These are phyloP conservation scores for Paraplagusia blochii DNA, from an alignment of 2,113 vertebrate genomes.

Conservation along the genomic window DNA sequence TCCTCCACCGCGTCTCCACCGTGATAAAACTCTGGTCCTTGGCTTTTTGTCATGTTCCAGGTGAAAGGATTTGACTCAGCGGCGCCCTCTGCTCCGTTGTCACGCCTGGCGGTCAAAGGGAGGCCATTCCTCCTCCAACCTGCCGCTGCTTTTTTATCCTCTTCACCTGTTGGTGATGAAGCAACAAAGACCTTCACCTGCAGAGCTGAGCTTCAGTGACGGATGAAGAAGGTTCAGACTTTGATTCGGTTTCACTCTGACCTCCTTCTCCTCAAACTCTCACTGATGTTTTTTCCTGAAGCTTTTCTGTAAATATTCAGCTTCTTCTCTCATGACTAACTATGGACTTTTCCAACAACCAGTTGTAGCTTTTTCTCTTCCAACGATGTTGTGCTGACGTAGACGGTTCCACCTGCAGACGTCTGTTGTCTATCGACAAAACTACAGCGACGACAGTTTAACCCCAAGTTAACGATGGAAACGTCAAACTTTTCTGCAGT, in stretches of 20 bases:
- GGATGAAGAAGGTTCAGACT: not conserved
- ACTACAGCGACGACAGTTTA: too few relatives aligned
- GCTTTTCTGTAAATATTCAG: too few relatives aligned
- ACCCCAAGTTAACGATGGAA: too few relatives aligned
- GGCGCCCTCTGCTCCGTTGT: not conserved
- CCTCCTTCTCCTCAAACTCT: too few relatives aligned
- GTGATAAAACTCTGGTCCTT: constrained; percentile 20
- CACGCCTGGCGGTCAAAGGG: not conserved
- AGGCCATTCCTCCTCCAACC: not conserved
- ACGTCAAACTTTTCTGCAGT: too few relatives aligned
- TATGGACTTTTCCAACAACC: too few relatives aligned
- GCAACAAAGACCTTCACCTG: not conserved
- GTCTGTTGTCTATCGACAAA: too few relatives aligned
- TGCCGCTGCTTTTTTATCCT: constrained; percentile 6
- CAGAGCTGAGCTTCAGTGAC: not conserved
- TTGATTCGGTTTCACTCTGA: not conserved
- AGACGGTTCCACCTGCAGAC: too few relatives aligned
- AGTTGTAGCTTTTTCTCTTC: too few relatives aligned
- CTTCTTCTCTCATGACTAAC: too few relatives aligned
- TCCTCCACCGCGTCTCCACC: not conserved
- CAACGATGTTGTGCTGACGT: too few relatives aligned
- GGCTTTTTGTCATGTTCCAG: constrained; percentile 27
- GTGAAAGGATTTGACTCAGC: constrained; percentile 36
- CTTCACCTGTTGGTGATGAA: not conserved
- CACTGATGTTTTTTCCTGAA: too few relatives aligned